Evolutionary conservation across 2,888 invertebrate genomes (phyloP).

Genomic region (Pterobdella sp.): DNA sequence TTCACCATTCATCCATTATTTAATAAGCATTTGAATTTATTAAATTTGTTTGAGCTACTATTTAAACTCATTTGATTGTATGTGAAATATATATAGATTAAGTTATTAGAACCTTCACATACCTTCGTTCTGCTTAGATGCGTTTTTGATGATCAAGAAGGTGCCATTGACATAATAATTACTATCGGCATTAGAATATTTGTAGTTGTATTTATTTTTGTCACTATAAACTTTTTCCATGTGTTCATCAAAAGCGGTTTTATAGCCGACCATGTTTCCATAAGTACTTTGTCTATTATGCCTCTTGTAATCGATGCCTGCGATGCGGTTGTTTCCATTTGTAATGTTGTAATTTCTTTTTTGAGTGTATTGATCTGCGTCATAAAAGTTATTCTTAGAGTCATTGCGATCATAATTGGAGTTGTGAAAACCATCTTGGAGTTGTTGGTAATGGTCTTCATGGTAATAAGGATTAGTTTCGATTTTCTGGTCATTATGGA

Average conservation of each 20-base stretch:
- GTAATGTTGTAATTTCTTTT: too few species aligned
- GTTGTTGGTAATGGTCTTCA: background rate
- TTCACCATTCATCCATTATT: too few species aligned
- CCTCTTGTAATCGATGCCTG: background rate
- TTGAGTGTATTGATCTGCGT: too few species aligned
- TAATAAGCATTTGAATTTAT: too few species aligned
- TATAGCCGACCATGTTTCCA: background rate
- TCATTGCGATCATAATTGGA: background rate
- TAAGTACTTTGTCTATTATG: background rate
- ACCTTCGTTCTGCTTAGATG: background rate
- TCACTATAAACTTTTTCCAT: background rate
- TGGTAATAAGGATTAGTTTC: conserved; percentile 17
- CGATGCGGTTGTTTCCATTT: too few species aligned
- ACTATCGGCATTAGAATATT: background rate
- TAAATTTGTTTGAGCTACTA: too few species aligned
- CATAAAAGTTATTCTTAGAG: too few species aligned
- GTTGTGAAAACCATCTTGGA: background rate
- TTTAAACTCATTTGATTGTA: too few species aligned
- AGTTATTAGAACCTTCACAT: too few species aligned
- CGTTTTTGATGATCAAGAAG: background rate
- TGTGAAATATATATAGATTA: too few species aligned
- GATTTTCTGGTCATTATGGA: conserved; percentile 74
- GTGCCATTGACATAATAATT: background rate
- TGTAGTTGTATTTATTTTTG: background rate
- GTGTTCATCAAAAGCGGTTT: background rate